Evolutionary conservation across 2,797 vertebrate genomes (phyloP).

Genomic region (Tapera naevia): DNA sequence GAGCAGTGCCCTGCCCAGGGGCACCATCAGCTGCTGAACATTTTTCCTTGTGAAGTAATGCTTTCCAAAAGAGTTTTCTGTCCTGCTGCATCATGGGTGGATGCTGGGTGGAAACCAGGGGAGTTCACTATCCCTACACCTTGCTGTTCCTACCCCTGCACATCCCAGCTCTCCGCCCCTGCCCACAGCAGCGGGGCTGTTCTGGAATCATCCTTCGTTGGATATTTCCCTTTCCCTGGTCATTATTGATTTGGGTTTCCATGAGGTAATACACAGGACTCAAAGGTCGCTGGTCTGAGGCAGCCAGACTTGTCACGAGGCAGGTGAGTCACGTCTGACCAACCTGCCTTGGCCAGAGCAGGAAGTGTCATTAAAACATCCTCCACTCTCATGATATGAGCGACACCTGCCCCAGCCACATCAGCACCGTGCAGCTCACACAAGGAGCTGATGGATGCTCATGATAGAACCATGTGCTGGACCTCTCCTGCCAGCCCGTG

Average conservation of each 20-base stretch:
- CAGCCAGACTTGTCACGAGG: rapidly evolving
- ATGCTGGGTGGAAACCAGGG: neutral
- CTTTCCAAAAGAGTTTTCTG: neutral
- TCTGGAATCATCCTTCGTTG: rapidly evolving
- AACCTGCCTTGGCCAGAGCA: neutral
- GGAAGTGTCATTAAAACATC: neutral
- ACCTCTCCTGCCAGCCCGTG: rapidly evolving
- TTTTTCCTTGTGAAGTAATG: neutral
- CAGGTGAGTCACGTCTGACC: slow-evolving; percentile 19
- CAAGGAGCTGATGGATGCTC: neutral
- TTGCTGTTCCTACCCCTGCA: neutral
- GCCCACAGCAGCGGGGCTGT: neutral
- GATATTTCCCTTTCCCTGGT: neutral
- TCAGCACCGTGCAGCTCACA: neutral
- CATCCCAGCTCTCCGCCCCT: neutral
- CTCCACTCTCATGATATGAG: neutral
- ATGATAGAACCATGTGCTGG: rapidly evolving
- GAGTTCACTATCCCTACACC: rapidly evolving
- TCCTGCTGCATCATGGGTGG: neutral
- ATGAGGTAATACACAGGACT: neutral
- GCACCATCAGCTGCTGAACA: neutral
- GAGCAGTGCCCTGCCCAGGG: slow-evolving; percentile 7
- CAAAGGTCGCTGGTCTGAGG: neutral
- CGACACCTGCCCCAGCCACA: rapidly evolving
- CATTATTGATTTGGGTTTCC: neutral